Evolutionary conservation across 1,140 invertebrate genomes (phyloP), one percentile per base, ranked within the genome.

Genomic region (Scaptodrosophila lebanonensis): DNA sequence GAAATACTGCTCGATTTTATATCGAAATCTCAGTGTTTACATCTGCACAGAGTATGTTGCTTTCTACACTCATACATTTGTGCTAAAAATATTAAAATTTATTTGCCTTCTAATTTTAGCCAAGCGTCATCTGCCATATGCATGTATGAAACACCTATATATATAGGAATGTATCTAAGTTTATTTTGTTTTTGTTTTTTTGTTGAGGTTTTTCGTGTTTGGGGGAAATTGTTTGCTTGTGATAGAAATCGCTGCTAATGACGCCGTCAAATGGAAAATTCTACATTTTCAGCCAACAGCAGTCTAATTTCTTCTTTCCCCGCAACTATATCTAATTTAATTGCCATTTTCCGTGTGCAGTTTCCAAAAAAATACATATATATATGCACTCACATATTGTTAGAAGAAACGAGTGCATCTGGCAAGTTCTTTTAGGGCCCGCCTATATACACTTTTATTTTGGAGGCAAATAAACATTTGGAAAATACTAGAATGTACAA

Each of bases 81-180:
- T 25, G 59, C 76, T 83, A 83, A 71, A 83, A 83, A 83, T 83
- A 83, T 83, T 66, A 83, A 76, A 71, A 71, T 83, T 36, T 83
- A 59, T 83, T 83, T 58, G 49, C 66, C 40, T 38, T 62, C 68
- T 83, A 82, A 66, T 48, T 75, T 63, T 82, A 82, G 76, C 38
- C 45, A 29, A 61, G 69, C 75, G 75, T 79, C 75, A 79, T 82
- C 35, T 69, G 57, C 22, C 29, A 39, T 47, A 27, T 44, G 11
- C 32, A 11, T 33, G 9, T 49, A 22, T 53, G 42, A 13, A 27
- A 15, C 20, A 42, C 22, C 25, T 47, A 25, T 29, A 20, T 27
- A 25, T 49, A 43, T 13, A 4, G 4, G 16, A 11, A 45, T 13
- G n/a, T 13, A 5, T 12, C 29, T 9, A 25, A 17, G 2, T 42